Percentiles rank a stretch among this genome's conserved stretches.
Conservation (phyloP, 2,113 vertebrate genomes). For the Heliornis fulica region DNA sequence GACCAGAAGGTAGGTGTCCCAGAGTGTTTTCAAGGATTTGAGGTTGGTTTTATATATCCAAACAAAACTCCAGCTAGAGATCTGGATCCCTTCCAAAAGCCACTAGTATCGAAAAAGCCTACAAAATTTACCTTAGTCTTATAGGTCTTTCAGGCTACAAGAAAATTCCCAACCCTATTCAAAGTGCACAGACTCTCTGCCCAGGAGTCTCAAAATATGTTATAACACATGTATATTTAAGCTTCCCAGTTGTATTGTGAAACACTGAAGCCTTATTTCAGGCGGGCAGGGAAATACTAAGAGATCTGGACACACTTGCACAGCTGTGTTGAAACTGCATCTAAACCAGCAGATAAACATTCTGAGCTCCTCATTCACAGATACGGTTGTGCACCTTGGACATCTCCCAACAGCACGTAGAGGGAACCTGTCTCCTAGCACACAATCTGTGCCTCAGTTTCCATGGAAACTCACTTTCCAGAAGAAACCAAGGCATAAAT, state of each 20-base stretch:
- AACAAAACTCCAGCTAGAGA: neutral
- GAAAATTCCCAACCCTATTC: neutral
- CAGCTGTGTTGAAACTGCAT: constrained; percentile 41
- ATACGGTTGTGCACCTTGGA: constrained; percentile 30
- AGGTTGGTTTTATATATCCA: neutral
- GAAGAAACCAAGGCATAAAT: neutral
- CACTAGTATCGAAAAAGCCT: neutral
- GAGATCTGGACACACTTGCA: constrained; percentile 1
- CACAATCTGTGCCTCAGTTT: constrained; percentile 61
- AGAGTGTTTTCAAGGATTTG: neutral
- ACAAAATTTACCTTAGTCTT: neutral
- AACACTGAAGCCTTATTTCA: neutral
- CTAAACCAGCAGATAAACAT: constrained; percentile 38
- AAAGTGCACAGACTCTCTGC: neutral
- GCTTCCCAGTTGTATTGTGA: neutral
- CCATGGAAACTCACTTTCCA: constrained; percentile 41
- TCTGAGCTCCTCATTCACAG: constrained; percentile 5
- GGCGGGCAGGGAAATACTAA: neutral
- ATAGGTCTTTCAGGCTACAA: neutral
- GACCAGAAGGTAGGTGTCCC: neutral
- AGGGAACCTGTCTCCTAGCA: constrained; percentile 19
- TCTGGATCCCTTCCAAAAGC: neutral
- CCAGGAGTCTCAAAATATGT: neutral
- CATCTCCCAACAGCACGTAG: neutral
- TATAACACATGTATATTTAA: neutral